Conservation (phyloP, 2,797 vertebrate species). For the Microtus agrestis region DNA sequence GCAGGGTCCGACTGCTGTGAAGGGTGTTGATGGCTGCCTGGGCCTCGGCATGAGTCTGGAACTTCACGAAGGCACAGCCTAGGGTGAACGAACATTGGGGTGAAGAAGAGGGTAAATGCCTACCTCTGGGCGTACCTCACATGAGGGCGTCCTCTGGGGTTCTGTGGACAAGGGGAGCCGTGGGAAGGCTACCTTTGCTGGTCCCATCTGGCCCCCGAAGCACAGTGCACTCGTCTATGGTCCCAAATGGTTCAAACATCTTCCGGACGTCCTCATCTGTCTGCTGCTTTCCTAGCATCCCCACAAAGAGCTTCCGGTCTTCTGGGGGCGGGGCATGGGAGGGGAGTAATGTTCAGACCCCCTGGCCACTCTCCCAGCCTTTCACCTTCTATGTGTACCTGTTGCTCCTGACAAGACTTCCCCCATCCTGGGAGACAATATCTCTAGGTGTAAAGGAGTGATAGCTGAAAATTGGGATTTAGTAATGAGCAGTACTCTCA, state of each 20-base stretch:
- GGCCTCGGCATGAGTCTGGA: slow-evolving; percentile 94
- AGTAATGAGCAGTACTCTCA: background rate
- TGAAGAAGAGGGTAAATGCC: background rate
- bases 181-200: slow-evolving; percentile 92
- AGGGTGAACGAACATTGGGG: slow-evolving; percentile 60
- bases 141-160: background rate
- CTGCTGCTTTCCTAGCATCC: slow-evolving; percentile 97
- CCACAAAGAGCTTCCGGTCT: slow-evolving; percentile 97
- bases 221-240: slow-evolving; percentile 96
- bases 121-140: too few relatives aligned
- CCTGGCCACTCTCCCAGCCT: background rate
- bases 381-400: background rate
- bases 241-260: slow-evolving; percentile 96
- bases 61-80: slow-evolving; percentile 97
- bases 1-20: slow-evolving; percentile 95
- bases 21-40: slow-evolving; percentile 96
- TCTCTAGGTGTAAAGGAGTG: background rate
- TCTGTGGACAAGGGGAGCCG: background rate
- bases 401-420: background rate
- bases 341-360: background rate
- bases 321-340: slow-evolving; percentile 83
- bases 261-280: slow-evolving; percentile 95
- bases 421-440: background rate
- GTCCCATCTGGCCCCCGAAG: slow-evolving; percentile 95
- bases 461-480: background rate